Evolutionary conservation across 2,797 vertebrate genomes (phyloP).

Genomic region (Lates japonicus): DNA sequence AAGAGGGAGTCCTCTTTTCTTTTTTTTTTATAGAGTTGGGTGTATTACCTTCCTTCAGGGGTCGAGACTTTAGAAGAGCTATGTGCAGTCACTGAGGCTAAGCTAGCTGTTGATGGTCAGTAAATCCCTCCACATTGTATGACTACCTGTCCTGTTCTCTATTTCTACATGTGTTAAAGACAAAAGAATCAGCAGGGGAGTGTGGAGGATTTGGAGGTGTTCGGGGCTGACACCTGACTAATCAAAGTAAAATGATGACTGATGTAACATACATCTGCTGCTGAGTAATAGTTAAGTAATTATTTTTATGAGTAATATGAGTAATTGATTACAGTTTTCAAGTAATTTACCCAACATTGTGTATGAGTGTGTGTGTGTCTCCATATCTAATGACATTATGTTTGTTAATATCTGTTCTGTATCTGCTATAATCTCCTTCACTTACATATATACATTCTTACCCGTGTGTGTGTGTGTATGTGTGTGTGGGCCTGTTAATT

Average conservation of each 20-base stretch:
- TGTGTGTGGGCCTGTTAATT: slow-evolving; percentile 49
- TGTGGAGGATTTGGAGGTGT: background rate
- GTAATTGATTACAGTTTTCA: background rate
- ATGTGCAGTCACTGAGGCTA: background rate
- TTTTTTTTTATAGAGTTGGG: background rate
- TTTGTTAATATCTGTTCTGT: slow-evolving; percentile 62
- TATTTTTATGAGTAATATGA: background rate
- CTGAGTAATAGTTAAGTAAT: background rate
- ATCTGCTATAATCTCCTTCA: slow-evolving; percentile 59
- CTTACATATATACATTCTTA: slow-evolving; percentile 45
- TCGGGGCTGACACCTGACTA: background rate
- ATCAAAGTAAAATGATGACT: background rate
- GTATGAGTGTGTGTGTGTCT: background rate
- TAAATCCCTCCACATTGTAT: background rate
- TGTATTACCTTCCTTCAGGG: background rate
- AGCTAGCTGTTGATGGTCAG: background rate
- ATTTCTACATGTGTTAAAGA: background rate
- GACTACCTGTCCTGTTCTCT: background rate
- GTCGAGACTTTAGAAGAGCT: background rate
- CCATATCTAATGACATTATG: slow-evolving; percentile 57
- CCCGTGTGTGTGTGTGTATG: slow-evolving; percentile 22
- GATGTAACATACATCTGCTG: background rate
- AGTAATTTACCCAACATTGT: background rate
- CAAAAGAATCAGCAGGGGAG: too few relatives aligned
- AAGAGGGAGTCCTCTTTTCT: background rate